phyloP scores from a whole-genome alignment of 2,888 invertebrate genomes.

The Acanthosoma haemorrhoidale region DNA sequence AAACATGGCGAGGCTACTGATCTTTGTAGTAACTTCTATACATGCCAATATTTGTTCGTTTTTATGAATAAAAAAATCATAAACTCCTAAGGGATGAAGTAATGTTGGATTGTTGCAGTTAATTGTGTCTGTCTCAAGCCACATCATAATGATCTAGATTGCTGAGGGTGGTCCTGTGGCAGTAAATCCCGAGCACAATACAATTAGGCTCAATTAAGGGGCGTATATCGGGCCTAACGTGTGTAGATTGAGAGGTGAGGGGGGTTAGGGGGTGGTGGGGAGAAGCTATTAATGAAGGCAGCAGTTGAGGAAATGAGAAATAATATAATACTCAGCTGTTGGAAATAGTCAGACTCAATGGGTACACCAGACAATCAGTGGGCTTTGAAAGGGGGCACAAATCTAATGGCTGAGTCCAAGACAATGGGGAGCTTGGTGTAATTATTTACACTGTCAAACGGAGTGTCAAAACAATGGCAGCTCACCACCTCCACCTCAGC shows the following conservation, averaged over 20 bases:
- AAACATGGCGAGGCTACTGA: no score
- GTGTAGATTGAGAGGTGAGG: no score
- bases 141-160: neutral
- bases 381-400: slow-evolving; percentile 6
- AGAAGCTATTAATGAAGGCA: slow-evolving; percentile 15
- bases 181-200: neutral
- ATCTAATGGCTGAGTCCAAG: neutral
- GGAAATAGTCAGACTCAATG: neutral
- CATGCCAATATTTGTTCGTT: no score
- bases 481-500: neutral
- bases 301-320: slow-evolving; percentile 10
- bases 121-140: neutral
- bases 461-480: slow-evolving; percentile 35
- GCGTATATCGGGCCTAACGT: no score
- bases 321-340: slow-evolving; percentile 11
- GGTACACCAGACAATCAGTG: slow-evolving; percentile 3
- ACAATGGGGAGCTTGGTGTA: slow-evolving; percentile 6
- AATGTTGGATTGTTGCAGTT: no score
- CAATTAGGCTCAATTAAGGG: slow-evolving; percentile 7
- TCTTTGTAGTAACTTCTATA: no score
- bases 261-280: no score
- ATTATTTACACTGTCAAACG: slow-evolving; percentile 35
- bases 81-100: no score
- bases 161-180: no score
- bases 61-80: no score